Evolutionary conservation across 1,140 invertebrate species (phyloP).

Genomic region (Macrobrachium nipponense): DNA sequence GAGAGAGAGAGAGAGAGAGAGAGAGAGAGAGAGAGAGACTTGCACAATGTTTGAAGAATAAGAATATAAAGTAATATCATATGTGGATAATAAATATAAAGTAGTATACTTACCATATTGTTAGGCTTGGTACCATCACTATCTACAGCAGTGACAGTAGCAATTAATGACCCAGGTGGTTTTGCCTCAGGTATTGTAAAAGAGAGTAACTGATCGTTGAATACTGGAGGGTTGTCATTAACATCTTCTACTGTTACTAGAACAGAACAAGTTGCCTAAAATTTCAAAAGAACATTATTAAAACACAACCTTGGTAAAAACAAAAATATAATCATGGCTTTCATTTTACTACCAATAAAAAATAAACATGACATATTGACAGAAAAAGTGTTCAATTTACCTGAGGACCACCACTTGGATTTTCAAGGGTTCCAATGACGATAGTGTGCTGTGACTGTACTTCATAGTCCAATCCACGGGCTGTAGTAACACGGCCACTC

Average conservation of each 20-base stretch:
- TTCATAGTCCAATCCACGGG: slow-evolving; percentile 83
- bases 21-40: no score
- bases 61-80: no score
- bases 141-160: slow-evolving; percentile 82
- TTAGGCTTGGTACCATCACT: slow-evolving; percentile 77
- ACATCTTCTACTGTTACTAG: slow-evolving; percentile 45
- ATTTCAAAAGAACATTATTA: slow-evolving; percentile 30
- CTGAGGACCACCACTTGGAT: slow-evolving; percentile 76
- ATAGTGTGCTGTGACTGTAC: slow-evolving; percentile 79
- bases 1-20: no score
- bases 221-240: slow-evolving; percentile 76
- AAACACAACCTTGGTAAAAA: neutral
- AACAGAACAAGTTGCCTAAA: slow-evolving; percentile 46
- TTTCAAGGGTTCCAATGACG: slow-evolving; percentile 84
- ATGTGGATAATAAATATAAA: no score
- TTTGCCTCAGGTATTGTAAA: slow-evolving; percentile 86
- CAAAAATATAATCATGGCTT: slow-evolving; percentile 63
- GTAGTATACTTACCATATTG: slow-evolving; percentile 60
- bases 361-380: no score
- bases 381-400: slow-evolving; percentile 66
- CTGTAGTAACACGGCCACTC: slow-evolving; percentile 76
- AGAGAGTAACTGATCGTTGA: slow-evolving; percentile 82
- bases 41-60: no score
- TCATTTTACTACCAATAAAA: slow-evolving; percentile 73
- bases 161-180: slow-evolving; percentile 82